A percentile compares a stretch with the other conserved stretches of the same genome.
Evolutionary conservation across 1,140 invertebrate genomes (phyloP).

Genomic region (Diabrotica virgifera): DNA sequence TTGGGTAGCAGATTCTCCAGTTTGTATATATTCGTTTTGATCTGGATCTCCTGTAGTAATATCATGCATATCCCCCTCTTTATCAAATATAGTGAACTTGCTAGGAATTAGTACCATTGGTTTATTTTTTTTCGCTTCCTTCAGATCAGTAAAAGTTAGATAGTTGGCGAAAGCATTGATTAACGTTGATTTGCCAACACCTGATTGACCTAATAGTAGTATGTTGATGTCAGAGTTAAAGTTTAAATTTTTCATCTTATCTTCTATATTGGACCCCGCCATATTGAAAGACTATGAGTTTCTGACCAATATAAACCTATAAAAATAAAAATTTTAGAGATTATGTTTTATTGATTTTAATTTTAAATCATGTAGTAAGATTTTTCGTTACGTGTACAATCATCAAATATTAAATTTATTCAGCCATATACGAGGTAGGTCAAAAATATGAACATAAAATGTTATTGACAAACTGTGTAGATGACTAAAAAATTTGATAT

Average conservation of each 20-base stretch:
- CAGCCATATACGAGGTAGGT: no score
- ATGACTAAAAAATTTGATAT: no score
- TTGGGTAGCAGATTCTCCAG: constrained; percentile 41
- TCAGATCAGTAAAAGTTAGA: constrained; percentile 33
- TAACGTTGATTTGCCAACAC: constrained; percentile 45
- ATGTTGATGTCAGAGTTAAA: constrained; percentile 39
- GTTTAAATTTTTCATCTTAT: constrained; percentile 15
- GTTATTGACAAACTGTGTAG: no score
- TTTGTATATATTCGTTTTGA: constrained; percentile 33
- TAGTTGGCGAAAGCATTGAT: constrained; percentile 46
- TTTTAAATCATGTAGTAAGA: no score
- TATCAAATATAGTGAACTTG: constrained; percentile 33
- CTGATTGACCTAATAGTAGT: constrained; percentile 41
- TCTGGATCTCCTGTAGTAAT: constrained; percentile 34
- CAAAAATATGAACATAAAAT: no score
- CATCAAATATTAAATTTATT: no score
- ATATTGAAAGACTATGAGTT: background rate
- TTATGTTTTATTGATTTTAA: no score
- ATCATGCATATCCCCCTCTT: constrained; percentile 27
- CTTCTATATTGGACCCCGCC: constrained; percentile 4
- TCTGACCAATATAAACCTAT: no score
- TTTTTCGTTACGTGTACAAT: no score
- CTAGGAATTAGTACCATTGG: constrained; percentile 37
- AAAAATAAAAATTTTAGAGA: no score
- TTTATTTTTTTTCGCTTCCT: constrained; percentile 30